Conservation (phyloP, 2,888 invertebrate species). For the Drosophila bunnanda region DNA sequence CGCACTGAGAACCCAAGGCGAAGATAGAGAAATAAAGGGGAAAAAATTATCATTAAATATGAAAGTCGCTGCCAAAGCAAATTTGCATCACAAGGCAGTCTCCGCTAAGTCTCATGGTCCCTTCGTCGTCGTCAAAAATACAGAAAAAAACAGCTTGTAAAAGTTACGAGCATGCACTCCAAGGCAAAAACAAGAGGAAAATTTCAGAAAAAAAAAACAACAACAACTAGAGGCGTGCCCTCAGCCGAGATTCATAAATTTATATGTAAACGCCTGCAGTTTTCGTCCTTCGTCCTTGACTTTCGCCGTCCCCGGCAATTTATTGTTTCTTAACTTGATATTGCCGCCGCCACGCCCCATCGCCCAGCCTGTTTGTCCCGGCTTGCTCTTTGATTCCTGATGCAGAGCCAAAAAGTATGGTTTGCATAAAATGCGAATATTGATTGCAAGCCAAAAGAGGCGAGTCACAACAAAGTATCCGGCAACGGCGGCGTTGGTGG, state of each 20-base stretch:
- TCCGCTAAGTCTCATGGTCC: slow-evolving; percentile 77
- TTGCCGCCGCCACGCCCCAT: slow-evolving; percentile 62
- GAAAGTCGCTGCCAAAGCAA: slow-evolving; percentile 73
- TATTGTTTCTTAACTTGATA: slow-evolving; percentile 73
- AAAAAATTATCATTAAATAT: slow-evolving; percentile 77
- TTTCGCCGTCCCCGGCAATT: slow-evolving; percentile 55
- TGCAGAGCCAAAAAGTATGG: slow-evolving; percentile 69
- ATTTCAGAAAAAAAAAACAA: slow-evolving; percentile 2
- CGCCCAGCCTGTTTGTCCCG: slow-evolving; percentile 14
- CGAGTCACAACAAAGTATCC: slow-evolving; percentile 39
- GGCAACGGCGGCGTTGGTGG: neutral
- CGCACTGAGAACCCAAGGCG: slow-evolving; percentile 32
- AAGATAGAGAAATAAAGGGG: slow-evolving; percentile 18
- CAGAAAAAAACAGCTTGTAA: slow-evolving; percentile 54
- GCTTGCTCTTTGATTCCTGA: slow-evolving; percentile 57
- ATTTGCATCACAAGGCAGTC: slow-evolving; percentile 81
- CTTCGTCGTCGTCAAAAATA: slow-evolving; percentile 2
- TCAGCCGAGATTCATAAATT: slow-evolving; percentile 62
- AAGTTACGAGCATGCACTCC: slow-evolving; percentile 69
- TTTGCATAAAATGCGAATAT: slow-evolving; percentile 64
- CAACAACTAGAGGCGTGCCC: slow-evolving; percentile 20
- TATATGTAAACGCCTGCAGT: slow-evolving; percentile 69
- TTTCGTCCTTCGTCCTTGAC: slow-evolving; percentile 41
- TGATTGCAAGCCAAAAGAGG: slow-evolving; percentile 64
- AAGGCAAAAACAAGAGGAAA: slow-evolving; percentile 31